Evolutionary conservation across 2,113 vertebrate genomes (phyloP).

Genomic region (Xerus inauris): DNA sequence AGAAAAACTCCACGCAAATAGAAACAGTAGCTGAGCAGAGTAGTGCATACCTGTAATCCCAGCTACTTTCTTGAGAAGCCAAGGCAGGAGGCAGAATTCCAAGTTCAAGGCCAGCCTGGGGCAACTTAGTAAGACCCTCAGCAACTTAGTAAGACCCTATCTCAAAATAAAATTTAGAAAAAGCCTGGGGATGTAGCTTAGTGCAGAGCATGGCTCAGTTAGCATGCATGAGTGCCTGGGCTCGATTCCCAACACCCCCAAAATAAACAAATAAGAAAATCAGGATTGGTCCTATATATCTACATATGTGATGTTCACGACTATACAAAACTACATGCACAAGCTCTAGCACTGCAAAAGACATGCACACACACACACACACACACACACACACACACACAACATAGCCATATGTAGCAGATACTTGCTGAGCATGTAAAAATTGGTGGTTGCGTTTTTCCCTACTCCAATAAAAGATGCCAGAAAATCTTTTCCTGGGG

Average conservation of each 20-base stretch:
- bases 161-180: not conserved
- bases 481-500: not conserved
- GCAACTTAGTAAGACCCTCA: not conserved
- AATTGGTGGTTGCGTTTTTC: not conserved
- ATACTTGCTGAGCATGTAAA: not conserved
- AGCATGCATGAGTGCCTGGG: not conserved
- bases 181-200: too few species aligned
- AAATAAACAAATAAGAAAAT: not conserved
- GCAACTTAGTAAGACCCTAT: not conserved
- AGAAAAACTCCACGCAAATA: too few species aligned
- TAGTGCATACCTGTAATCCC: too few species aligned
- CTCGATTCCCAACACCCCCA: not conserved
- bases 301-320: not conserved
- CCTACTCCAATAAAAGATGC: not conserved
- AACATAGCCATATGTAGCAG: not conserved
- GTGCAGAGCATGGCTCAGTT: too few species aligned
- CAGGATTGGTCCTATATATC: not conserved
- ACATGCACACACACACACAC: too few species aligned
- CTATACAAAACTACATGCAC: not conserved
- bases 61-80: not conserved
- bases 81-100: not conserved
- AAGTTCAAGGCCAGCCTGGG: not conserved
- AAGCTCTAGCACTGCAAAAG: not conserved
- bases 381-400: too few species aligned
- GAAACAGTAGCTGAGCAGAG: too few species aligned